A percentile compares a stretch with the other conserved stretches of the same genome.
Evolutionary conservation across 2,113 vertebrate species (phyloP).

Genomic region (Cyanocitta stelleri): DNA sequence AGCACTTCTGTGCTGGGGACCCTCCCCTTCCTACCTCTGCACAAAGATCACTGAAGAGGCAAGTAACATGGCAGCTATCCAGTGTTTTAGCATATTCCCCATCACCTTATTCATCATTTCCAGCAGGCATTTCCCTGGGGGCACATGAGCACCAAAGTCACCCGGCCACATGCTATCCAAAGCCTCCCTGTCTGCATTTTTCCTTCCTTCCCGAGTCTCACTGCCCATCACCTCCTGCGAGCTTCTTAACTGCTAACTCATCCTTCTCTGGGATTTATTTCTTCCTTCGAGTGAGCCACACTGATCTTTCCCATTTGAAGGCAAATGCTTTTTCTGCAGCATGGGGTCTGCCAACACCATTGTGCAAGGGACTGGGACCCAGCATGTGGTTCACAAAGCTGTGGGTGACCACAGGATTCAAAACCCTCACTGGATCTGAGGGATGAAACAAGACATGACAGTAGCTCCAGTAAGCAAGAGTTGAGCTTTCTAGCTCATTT

Average conservation of each 20-base stretch:
- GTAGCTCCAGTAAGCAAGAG: neutral
- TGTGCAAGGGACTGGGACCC: accelerated
- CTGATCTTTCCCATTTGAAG: neutral
- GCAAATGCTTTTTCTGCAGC: neutral
- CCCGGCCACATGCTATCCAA: accelerated
- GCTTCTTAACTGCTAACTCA: neutral
- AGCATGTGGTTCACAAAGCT: accelerated
- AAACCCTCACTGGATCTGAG: neutral
- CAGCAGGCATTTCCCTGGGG: neutral
- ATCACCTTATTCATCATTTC: accelerated
- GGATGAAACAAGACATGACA: neutral
- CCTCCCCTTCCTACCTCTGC: neutral
- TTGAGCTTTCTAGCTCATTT: neutral
- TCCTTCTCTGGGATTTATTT: neutral
- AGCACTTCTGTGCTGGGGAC: neutral
- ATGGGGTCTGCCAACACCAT: accelerated
- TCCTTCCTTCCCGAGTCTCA: neutral
- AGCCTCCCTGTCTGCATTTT: neutral
- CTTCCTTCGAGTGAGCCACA: accelerated
- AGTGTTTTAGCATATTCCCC: neutral
- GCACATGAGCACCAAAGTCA: neutral
- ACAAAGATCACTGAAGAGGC: neutral
- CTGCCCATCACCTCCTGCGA: accelerated
- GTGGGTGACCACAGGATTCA: neutral
- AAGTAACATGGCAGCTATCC: accelerated